Percentiles rank a stretch among this genome's conserved stretches.
Conservation (phyloP, 2,113 vertebrate genomes). For the Ophiodon elongatus region DNA sequence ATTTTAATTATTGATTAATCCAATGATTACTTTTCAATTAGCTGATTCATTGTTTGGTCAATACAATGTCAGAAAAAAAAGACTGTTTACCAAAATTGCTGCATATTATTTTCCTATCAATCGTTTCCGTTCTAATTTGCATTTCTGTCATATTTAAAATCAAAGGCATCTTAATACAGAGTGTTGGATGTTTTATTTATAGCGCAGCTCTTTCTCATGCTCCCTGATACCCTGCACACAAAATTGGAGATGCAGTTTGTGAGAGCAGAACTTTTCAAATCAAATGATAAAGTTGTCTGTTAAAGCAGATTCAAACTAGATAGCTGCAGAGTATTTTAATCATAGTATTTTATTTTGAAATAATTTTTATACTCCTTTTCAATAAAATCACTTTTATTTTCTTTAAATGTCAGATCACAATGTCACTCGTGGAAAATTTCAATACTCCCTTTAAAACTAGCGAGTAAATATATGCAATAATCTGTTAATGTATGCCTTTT, state of each 20-base stretch:
- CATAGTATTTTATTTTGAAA: too few species aligned
- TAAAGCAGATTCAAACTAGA: too few species aligned
- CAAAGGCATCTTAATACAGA: not conserved
- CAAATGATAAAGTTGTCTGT: not conserved
- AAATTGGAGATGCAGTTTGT: not conserved
- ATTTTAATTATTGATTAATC: not conserved
- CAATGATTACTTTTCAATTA: not conserved
- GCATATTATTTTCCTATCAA: not conserved
- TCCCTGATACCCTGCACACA: not conserved
- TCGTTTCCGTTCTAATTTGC: not conserved
- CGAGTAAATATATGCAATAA: not conserved
- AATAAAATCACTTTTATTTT: too few species aligned
- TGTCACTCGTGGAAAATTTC: not conserved
- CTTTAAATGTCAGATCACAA: too few species aligned
- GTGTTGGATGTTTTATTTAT: not conserved
- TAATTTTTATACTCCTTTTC: too few species aligned
- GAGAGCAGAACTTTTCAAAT: not conserved
- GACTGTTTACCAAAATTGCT: not conserved
- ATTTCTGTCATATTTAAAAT: conserved; percentile 22
- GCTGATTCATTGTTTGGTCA: conserved; percentile 8
- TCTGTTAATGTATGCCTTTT: not conserved
- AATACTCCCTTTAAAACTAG: too few species aligned
- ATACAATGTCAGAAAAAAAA: not conserved
- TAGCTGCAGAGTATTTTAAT: too few species aligned
- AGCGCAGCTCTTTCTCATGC: not conserved